Evolutionary conservation across 2,888 invertebrate species (phyloP), one percentile per base, ranked within the genome.

Genomic region (Chrysolina americana): DNA sequence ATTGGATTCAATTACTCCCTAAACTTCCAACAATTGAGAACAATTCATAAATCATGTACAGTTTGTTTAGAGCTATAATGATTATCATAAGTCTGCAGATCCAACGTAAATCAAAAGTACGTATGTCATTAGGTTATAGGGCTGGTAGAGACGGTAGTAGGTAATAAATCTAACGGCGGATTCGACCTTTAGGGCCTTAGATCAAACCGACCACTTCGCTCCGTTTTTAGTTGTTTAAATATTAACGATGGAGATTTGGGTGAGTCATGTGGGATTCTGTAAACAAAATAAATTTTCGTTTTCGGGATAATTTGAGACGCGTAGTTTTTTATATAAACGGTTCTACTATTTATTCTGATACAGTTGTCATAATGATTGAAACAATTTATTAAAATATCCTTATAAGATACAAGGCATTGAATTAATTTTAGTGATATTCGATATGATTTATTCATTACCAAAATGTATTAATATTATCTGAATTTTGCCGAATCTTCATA

Each of bases 111-210:
- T 79, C 78, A 79, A 81, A 81, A 78, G 78, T 81, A 79, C 74
- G 80, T 82, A 80, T 82, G 84, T 82, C 83, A 82, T 80, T 82
- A 80, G 77, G 80, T 78, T 77, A 76, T 78, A 78, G 81, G 81
- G 82, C 78, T 76, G 75, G 76, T 75, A 70, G 73, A 66, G 76
- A 74, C 73, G 78, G 72, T 78, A 76, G 75, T 75, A 69, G 77
- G 78, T 77, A 75, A 85, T 86, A 86, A 86, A 86, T 86, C 86
- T 85, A 80, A 80, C 82, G 81, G 83, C 80, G 79, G 73, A 81
- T 79, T 78, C 81, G 84, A 82, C 84, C 83, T 84, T 81, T 81
- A 81, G 83, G 85, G 68, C 79, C 81, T 78, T 80, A 81, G 79
- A 81, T 81, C 77, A 78, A 82, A 82, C 80, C 83, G 83, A 79